phyloP scores from a whole-genome alignment of 2,888 invertebrate genomes.

The Tolmerus cingulatus region DNA sequence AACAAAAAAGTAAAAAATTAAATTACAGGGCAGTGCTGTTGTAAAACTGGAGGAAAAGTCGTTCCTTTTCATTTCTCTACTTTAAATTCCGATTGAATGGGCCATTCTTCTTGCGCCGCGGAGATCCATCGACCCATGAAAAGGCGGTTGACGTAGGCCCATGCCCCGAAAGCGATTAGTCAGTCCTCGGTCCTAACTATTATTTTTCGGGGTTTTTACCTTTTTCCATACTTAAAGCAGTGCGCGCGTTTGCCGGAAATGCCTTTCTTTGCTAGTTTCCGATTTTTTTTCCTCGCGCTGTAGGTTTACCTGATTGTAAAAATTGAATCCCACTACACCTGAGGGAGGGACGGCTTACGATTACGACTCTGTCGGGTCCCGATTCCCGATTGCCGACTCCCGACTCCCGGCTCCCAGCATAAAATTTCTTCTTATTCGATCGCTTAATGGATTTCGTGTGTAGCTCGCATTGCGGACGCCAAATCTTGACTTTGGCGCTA shows the following conservation, averaged over 20 bases:
- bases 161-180: constrained; percentile 3
- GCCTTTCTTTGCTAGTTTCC: constrained; percentile 24
- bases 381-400: too few species aligned
- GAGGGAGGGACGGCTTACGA: neutral
- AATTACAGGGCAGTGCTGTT: constrained; percentile 18
- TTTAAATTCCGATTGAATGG: constrained; percentile 26
- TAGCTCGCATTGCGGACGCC: neutral
- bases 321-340: neutral
- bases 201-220: constrained; percentile 6
- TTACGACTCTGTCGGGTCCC: neutral
- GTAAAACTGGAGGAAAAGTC: constrained; percentile 5
- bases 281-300: neutral
- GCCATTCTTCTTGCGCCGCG: constrained; percentile 19
- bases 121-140: constrained; percentile 17
- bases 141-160: neutral
- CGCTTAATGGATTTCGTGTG: constrained; percentile 2
- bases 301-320: constrained; percentile 4
- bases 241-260: constrained; percentile 1
- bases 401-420: neutral
- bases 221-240: neutral
- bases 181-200: constrained; percentile 25
- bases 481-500: neutral
- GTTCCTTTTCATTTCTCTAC: constrained; percentile 11
- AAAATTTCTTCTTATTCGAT: neutral
- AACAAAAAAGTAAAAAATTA: constrained; percentile 9